Percentiles rank a stretch among this genome's conserved stretches.
Evolutionary conservation across 1,140 invertebrate species (phyloP).

Genomic region (Pseudomyrmex sp.): DNA sequence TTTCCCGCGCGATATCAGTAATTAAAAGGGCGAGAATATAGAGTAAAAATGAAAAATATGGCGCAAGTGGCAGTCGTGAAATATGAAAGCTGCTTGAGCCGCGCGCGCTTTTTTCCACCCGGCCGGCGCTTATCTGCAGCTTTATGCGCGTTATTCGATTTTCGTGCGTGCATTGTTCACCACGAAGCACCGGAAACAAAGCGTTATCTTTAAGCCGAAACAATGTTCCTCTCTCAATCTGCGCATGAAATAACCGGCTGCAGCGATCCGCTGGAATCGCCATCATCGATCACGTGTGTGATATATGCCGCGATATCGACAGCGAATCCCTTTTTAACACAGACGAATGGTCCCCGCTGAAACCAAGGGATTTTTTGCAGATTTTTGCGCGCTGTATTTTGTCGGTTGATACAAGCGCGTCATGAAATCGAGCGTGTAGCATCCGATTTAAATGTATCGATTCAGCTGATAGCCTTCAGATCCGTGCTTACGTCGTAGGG

Average conservation of each 20-base stretch:
- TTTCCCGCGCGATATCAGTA: constrained; percentile 57
- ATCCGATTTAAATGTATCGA: constrained; percentile 68
- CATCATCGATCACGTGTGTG: constrained; percentile 72
- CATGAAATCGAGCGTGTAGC: constrained; percentile 54
- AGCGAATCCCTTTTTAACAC: constrained; percentile 79
- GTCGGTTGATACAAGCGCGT: constrained; percentile 60
- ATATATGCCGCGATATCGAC: constrained; percentile 72
- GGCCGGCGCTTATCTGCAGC: constrained; percentile 64
- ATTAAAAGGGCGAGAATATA: constrained; percentile 68
- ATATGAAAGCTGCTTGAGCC: constrained; percentile 73
- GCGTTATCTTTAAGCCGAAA: constrained; percentile 75
- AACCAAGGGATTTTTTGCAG: constrained; percentile 51
- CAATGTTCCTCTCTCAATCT: constrained; percentile 73
- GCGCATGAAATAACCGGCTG: constrained; percentile 70
- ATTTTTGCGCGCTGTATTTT: constrained; percentile 50
- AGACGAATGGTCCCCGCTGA: constrained; percentile 73
- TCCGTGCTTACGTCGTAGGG: constrained; percentile 25
- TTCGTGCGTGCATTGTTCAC: constrained; percentile 71
- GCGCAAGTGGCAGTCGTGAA: constrained; percentile 52
- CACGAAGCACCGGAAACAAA: constrained; percentile 67
- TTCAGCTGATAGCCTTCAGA: constrained; percentile 27
- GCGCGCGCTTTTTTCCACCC: constrained; percentile 60
- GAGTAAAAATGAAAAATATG: constrained; percentile 68
- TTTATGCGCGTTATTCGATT: constrained; percentile 75
- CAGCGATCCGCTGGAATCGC: constrained; percentile 66